A percentile compares a stretch with the other conserved stretches of the same genome.
phyloP scores from a whole-genome alignment of 2,797 vertebrate genomes.

The Pangasius djambal region DNA sequence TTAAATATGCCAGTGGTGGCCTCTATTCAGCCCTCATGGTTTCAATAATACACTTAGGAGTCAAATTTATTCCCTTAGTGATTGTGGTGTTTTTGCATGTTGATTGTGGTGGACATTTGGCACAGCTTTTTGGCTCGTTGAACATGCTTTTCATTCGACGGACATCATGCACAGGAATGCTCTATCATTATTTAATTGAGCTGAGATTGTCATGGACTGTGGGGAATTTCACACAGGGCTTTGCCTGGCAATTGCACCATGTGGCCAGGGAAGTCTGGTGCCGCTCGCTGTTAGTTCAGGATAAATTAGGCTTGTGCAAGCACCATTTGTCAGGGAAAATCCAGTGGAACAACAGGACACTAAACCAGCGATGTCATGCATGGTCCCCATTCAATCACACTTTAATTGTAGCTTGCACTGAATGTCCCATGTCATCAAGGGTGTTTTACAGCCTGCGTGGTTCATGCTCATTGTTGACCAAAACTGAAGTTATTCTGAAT shows the following conservation, averaged over 20 bases:
- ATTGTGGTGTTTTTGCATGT: neutral
- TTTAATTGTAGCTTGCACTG: neutral
- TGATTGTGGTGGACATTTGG: constrained; percentile 2
- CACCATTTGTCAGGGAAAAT: constrained; percentile 4
- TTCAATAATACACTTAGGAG: neutral
- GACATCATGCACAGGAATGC: neutral
- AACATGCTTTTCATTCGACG: constrained; percentile 36
- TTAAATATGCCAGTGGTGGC: neutral
- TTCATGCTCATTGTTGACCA: neutral
- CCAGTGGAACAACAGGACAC: neutral
- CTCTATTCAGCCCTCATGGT: neutral
- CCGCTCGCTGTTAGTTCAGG: constrained; percentile 10
- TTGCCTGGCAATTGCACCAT: constrained; percentile 8
- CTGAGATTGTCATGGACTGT: neutral
- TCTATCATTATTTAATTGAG: constrained; percentile 4
- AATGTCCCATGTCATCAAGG: neutral
- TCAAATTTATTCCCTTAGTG: constrained; percentile 56
- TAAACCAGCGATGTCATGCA: neutral
- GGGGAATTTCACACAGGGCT: constrained; percentile 31
- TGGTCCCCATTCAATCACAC: neutral
- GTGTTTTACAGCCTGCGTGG: neutral
- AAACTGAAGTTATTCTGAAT: neutral
- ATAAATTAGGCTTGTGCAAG: constrained; percentile 11
- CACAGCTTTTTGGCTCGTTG: constrained; percentile 45
- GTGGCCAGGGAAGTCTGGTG: constrained; percentile 18